Conservation (phyloP, 2,888 invertebrate genomes). For the Xestobium rufovillosum region DNA sequence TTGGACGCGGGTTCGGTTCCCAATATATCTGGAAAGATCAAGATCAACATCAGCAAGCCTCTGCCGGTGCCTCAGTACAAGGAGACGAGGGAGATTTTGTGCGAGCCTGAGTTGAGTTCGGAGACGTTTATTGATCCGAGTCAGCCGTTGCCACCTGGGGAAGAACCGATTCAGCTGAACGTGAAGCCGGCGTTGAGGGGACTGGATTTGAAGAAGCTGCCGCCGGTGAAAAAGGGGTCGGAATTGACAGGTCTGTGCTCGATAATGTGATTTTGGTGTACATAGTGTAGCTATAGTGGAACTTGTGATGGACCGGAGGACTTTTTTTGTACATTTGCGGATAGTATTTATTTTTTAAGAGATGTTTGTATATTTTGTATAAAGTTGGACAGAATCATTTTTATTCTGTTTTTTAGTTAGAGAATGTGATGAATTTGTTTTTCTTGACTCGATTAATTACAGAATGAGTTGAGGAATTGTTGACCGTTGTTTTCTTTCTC, state of each 20-base stretch:
- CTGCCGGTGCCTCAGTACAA: conserved; percentile 45
- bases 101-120: conserved; percentile 27
- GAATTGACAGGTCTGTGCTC: conserved; percentile 83
- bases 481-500: too few species aligned
- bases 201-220: conserved; percentile 60
- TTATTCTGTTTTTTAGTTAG: too few species aligned
- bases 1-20: conserved; percentile 31
- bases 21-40: conserved; percentile 54
- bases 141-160: conserved; percentile 54
- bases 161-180: conserved; percentile 46
- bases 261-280: conserved; percentile 72
- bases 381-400: too few species aligned
- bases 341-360: too few species aligned
- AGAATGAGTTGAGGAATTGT: too few species aligned
- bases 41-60: conserved; percentile 75
- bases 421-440: too few species aligned
- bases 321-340: too few species aligned
- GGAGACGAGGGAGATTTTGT: conserved; percentile 37
- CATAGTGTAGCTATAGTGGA: conserved; percentile 12
- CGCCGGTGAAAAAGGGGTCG: conserved; percentile 63
- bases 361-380: conserved; percentile 1
- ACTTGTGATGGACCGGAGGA: too few species aligned
- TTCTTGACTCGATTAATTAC: too few species aligned
- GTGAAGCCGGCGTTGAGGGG: conserved; percentile 61
- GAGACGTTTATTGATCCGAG: conserved; percentile 32